phyloP scores from a whole-genome alignment of 1,140 invertebrate genomes.

The Musca domestica region DNA sequence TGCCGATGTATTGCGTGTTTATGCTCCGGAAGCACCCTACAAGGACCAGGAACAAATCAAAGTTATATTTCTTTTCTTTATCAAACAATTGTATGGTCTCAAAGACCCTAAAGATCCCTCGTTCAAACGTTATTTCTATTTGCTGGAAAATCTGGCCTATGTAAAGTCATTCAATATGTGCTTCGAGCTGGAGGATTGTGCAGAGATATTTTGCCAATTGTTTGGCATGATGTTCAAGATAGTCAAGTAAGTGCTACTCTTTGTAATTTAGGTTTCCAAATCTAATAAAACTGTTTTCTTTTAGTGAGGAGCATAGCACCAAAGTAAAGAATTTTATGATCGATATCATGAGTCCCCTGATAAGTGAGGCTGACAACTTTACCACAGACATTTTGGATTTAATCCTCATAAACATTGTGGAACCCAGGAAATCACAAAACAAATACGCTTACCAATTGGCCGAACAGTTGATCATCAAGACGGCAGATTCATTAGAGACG shows the following conservation, averaged over 20 bases:
- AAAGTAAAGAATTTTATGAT: constrained; percentile 97
- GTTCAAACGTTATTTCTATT: constrained; percentile 97
- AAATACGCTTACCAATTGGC: constrained; percentile 89
- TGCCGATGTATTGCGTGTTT: constrained; percentile 95
- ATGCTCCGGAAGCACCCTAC: constrained; percentile 97
- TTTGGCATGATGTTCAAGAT: constrained; percentile 96
- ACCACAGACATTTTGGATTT: constrained; percentile 92
- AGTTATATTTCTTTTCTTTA: constrained; percentile 92
- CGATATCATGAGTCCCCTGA: constrained; percentile 89
- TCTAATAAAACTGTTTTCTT: constrained; percentile 20
- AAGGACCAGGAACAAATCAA: constrained; percentile 92
- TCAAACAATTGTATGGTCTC: constrained; percentile 88
- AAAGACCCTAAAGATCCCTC: constrained; percentile 96
- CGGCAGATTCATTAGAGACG: constrained; percentile 86
- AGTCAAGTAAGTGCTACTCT: constrained; percentile 88
- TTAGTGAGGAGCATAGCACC: constrained; percentile 89
- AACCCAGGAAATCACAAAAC: constrained; percentile 88
- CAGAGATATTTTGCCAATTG: constrained; percentile 92
- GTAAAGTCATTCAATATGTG: constrained; percentile 99
- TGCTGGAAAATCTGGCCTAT: constrained; percentile 92
- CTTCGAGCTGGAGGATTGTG: constrained; percentile 95
- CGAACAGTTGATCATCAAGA: constrained; percentile 88
- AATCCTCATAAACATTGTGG: constrained; percentile 91
- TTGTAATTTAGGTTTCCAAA: constrained; percentile 44
- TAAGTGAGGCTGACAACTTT: constrained; percentile 92